These are phyloP conservation scores for Dolomedes plantarius DNA, from an alignment of 2,888 invertebrate species.

Conservation along the genomic window DNA sequence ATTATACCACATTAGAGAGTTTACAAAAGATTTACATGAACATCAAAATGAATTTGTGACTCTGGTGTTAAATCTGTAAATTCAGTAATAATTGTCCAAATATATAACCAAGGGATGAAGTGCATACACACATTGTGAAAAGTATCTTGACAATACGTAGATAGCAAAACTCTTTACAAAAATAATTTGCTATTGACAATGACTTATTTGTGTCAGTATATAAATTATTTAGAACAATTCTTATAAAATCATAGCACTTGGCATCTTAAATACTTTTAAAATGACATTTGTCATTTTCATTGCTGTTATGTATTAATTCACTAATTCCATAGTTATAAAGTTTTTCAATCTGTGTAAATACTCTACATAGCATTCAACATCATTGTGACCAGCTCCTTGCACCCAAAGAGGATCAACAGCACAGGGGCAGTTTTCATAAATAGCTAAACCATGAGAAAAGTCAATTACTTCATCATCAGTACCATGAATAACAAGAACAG, in stretches of 20 bases:
- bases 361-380: slow-evolving; percentile 96
- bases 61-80: background rate
- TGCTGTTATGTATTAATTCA: slow-evolving; percentile 85
- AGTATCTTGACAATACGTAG: background rate
- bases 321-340: slow-evolving; percentile 93
- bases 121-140: slow-evolving; percentile 19
- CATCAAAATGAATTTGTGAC: background rate
- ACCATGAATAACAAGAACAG: slow-evolving; percentile 98
- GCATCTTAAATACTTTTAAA: slow-evolving; percentile 26
- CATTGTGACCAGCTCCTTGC: slow-evolving; percentile 98
- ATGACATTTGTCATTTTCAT: background rate
- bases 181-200: slow-evolving; percentile 51
- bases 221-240: slow-evolving; percentile 27
- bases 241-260: slow-evolving; percentile 42
- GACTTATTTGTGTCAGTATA: background rate
- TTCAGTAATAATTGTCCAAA: background rate
- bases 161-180: slow-evolving; percentile 18
- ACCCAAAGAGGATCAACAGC: slow-evolving; percentile 99
- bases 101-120: slow-evolving; percentile 3
- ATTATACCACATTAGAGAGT: too few species aligned
- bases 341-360: slow-evolving; percentile 97
- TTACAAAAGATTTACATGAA: too few species aligned
- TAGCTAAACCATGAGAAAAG: slow-evolving; percentile 97
- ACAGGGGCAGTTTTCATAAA: slow-evolving; percentile 96
- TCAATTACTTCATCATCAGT: slow-evolving; percentile 99